These are phyloP conservation scores for Percina caprodes DNA, from an alignment of 2,113 vertebrate species.

Conservation along the genomic window DNA sequence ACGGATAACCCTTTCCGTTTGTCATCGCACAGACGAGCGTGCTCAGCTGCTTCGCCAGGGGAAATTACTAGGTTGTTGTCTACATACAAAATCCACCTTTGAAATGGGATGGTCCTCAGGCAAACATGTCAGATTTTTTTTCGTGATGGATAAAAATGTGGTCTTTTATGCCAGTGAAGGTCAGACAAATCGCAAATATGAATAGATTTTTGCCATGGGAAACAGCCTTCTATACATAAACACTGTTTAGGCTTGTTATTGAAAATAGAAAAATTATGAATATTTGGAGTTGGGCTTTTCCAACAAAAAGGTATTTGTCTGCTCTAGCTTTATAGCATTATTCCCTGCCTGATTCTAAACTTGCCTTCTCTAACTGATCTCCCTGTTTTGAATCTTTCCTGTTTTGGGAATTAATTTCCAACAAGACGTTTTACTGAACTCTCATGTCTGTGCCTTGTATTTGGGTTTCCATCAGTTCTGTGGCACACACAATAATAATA, in stretches of 20 bases:
- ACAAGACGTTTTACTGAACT: too few relatives aligned
- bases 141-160: constrained; percentile 26
- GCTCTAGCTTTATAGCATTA: too few relatives aligned
- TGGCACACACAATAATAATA: too few relatives aligned
- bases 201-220: constrained; percentile 32
- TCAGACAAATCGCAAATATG: constrained; percentile 46
- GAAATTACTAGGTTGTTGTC: constrained; percentile 82
- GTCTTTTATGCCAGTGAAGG: constrained; percentile 39
- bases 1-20: constrained; percentile 76
- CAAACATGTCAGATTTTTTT: constrained; percentile 61
- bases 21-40: constrained; percentile 77
- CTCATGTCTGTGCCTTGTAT: too few relatives aligned
- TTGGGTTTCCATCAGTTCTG: too few relatives aligned
- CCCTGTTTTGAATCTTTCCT: too few relatives aligned
- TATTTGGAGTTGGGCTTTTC: constrained; percentile 8
- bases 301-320: background rate
- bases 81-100: constrained; percentile 76
- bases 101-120: constrained; percentile 70
- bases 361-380: too few relatives aligned
- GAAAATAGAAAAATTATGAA: background rate
- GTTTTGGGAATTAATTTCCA: too few relatives aligned
- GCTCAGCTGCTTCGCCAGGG: constrained; percentile 74
- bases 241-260: background rate
- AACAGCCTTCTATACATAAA: constrained; percentile 26
- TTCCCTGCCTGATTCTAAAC: too few relatives aligned